Evolutionary conservation across 1,140 invertebrate species (phyloP).

Genomic region (Anoplophora glabripennis): DNA sequence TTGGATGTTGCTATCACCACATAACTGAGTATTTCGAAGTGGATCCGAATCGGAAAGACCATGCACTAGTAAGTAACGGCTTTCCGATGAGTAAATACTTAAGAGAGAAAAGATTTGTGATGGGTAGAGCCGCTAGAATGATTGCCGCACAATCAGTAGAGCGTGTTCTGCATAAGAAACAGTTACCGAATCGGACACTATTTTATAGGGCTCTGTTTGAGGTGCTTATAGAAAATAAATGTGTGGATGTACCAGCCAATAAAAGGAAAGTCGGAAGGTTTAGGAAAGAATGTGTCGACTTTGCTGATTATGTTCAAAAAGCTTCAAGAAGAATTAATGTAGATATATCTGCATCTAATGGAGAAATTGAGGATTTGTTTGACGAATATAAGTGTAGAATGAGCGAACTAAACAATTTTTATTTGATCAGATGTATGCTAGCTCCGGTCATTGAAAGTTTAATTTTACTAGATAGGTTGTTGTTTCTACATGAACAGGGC

Average conservation of each 20-base stretch:
- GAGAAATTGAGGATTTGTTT: conserved; percentile 50
- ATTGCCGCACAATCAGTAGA: conserved; percentile 75
- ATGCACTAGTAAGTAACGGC: conserved; percentile 44
- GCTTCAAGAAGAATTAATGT: conserved; percentile 58
- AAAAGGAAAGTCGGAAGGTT: conserved; percentile 50
- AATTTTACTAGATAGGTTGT: conserved; percentile 78
- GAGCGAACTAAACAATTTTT: conserved; percentile 74
- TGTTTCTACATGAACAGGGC: conserved; percentile 72
- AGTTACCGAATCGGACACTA: conserved; percentile 60
- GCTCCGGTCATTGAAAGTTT: conserved; percentile 82
- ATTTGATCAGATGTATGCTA: conserved; percentile 74
- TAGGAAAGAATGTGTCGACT: conserved; percentile 56
- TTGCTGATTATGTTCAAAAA: conserved; percentile 63
- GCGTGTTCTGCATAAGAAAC: conserved; percentile 56
- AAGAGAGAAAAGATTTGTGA: conserved; percentile 51
- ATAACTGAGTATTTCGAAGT: conserved; percentile 63
- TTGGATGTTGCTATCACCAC: conserved; percentile 90
- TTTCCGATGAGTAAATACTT: conserved; percentile 71
- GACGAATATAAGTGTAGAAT: conserved; percentile 52
- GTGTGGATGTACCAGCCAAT: conserved; percentile 47
- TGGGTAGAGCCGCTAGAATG: conserved; percentile 81
- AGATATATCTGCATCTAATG: conserved; percentile 38
- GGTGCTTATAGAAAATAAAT: conserved; percentile 53
- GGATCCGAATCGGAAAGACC: conserved; percentile 19
- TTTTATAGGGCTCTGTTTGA: conserved; percentile 75